Percentiles rank a stretch among this genome's conserved stretches.
Evolutionary conservation across 2,888 invertebrate genomes (phyloP).

Genomic region (Drosophila trichaetosa): DNA sequence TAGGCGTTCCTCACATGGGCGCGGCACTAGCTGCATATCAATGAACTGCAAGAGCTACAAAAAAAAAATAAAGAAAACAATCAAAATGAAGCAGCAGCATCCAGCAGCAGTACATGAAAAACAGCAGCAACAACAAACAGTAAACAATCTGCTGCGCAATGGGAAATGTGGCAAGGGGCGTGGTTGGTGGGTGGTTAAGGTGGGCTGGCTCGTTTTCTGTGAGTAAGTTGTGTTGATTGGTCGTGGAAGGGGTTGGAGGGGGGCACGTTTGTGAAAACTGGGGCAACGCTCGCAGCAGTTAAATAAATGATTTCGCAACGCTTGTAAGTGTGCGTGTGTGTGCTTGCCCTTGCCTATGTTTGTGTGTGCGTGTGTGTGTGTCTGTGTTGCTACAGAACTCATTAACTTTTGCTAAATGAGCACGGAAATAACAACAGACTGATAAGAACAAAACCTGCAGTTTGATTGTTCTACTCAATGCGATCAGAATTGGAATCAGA

Average conservation of each 20-base stretch:
- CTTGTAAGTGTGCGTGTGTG: constrained; percentile 16
- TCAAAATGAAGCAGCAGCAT: constrained; percentile 29
- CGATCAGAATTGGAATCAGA: constrained; percentile 44
- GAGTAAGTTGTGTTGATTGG: neutral
- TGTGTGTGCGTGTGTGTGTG: constrained; percentile 9
- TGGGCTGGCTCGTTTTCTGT: neutral
- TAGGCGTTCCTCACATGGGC: constrained; percentile 42
- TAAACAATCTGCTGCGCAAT: constrained; percentile 34
- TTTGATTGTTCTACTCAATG: constrained; percentile 36
- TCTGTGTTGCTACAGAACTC: constrained; percentile 49
- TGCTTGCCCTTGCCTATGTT: constrained; percentile 4
- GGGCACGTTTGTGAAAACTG: constrained; percentile 47
- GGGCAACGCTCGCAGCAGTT: constrained; percentile 67
- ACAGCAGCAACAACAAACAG: constrained; percentile 23
- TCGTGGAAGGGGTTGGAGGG: neutral
- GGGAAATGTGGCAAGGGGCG: constrained; percentile 27
- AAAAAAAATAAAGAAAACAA: constrained; percentile 23
- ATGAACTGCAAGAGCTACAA: constrained; percentile 63
- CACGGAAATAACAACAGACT: constrained; percentile 56
- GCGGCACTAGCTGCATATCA: constrained; percentile 64
- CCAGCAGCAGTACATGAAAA: constrained; percentile 48
- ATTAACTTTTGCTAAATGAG: constrained; percentile 61
- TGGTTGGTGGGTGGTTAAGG: neutral
- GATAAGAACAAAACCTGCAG: constrained; percentile 37
- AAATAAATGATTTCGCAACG: constrained; percentile 60